Conservation (phyloP, 2,888 invertebrate genomes). For the Norana najaformis region DNA sequence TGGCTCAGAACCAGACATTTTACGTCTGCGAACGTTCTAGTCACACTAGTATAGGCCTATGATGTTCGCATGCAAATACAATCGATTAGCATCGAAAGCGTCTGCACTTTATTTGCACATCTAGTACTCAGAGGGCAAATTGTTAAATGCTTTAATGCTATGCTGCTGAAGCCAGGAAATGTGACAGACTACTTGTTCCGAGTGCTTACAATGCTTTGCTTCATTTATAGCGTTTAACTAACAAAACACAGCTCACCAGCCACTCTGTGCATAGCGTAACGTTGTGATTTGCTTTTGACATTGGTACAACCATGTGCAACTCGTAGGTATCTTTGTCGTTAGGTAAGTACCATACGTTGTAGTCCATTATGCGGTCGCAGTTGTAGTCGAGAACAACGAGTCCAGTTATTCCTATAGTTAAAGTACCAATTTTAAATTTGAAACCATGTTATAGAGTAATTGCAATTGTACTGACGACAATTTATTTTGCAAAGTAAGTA, state of each 20-base stretch:
- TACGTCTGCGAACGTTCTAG: too few relatives aligned
- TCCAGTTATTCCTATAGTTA: constrained; percentile 31
- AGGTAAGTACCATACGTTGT: constrained; percentile 33
- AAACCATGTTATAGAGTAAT: not conserved
- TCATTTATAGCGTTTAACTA: not conserved
- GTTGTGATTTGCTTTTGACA: not conserved
- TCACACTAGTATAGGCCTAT: too few relatives aligned
- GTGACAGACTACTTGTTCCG: too few relatives aligned
- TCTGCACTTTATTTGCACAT: not conserved
- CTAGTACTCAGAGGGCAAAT: too few relatives aligned
- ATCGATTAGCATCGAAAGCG: not conserved
- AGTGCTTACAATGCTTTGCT: too few relatives aligned
- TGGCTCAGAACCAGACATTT: too few relatives aligned
- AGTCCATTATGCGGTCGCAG: constrained; percentile 35
- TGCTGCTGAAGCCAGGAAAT: too few relatives aligned
- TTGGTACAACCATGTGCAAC: not conserved
- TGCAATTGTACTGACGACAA: too few relatives aligned
- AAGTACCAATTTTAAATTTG: not conserved
- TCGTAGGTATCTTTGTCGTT: not conserved
- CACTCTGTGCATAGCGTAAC: not conserved
- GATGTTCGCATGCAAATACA: too few relatives aligned
- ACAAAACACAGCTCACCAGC: not conserved
- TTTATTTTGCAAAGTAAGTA: too few relatives aligned
- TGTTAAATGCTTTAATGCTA: too few relatives aligned
- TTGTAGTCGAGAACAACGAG: constrained; percentile 34